Evolutionary conservation across 2,888 invertebrate species (phyloP).

Genomic region (Lycophotia porphyrea): DNA sequence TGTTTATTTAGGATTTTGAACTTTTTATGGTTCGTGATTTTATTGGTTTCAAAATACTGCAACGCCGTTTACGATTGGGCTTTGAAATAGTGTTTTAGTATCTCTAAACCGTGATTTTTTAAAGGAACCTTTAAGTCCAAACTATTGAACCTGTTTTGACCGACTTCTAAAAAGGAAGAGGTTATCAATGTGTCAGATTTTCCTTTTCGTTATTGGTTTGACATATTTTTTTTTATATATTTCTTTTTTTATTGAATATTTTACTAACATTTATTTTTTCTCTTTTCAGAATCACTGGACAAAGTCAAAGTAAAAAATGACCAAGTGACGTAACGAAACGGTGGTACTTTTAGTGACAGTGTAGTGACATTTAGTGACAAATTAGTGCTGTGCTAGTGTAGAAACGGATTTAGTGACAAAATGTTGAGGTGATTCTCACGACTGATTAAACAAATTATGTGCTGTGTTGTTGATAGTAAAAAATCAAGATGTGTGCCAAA

Average conservation of each 20-base stretch:
- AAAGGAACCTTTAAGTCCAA: neutral
- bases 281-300: slow-evolving; percentile 49
- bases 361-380: slow-evolving; percentile 68
- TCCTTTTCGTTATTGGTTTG: neutral
- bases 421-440: slow-evolving; percentile 81
- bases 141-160: neutral
- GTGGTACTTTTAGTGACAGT: slow-evolving; percentile 59
- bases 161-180: too few relatives aligned
- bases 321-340: slow-evolving; percentile 49
- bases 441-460: slow-evolving; percentile 77
- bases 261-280: slow-evolving; percentile 45
- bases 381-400: slow-evolving; percentile 67
- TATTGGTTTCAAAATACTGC: slow-evolving; percentile 1
- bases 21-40: neutral
- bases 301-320: slow-evolving; percentile 45
- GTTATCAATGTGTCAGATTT: too few relatives aligned
- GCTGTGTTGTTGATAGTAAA: slow-evolving; percentile 72
- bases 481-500: slow-evolving; percentile 84
- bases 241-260: neutral
- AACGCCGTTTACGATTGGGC: neutral
- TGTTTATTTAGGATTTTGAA: slow-evolving; percentile 33
- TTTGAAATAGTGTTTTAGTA: neutral
- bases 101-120: too few relatives aligned
- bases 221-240: neutral
- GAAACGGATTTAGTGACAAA: slow-evolving; percentile 65